A percentile compares a stretch with the other conserved stretches of the same genome.
Conservation (phyloP, 2,888 invertebrate genomes). For the Chirona hameri region DNA sequence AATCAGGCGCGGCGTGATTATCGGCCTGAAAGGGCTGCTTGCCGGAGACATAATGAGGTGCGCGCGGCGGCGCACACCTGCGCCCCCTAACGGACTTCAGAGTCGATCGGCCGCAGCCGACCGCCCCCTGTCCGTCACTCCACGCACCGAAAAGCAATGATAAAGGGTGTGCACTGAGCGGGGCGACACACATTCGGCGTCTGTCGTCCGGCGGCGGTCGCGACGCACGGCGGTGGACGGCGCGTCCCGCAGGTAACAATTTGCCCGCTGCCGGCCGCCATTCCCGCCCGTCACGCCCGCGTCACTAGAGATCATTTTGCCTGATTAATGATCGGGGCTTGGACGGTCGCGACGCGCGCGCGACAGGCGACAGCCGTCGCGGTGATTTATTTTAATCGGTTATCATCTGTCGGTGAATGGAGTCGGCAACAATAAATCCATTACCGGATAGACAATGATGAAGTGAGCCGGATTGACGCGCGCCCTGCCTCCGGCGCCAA, state of each 20-base stretch:
- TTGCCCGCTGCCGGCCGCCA: neutral
- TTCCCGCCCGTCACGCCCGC: neutral
- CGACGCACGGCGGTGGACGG: neutral
- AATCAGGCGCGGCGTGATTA: neutral
- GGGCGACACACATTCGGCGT: neutral
- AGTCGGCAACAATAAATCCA: conserved; percentile 9
- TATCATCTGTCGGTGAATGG: conserved; percentile 1
- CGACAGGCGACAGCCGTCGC: conserved; percentile 3
- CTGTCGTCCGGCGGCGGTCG: too few relatives aligned
- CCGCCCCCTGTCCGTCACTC: neutral
- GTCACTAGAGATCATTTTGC: conserved; percentile 6
- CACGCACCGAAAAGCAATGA: neutral
- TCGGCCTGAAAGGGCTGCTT: conserved; percentile 4
- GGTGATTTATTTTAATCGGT: conserved; percentile 27
- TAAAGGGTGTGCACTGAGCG: conserved; percentile 1
- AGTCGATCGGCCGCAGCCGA: neutral
- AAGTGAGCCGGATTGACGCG: neutral
- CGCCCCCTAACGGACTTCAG: conserved; percentile 22
- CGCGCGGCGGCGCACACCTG: neutral
- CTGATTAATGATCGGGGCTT: neutral
- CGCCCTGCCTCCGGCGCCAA: neutral
- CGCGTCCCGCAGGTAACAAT: conserved; percentile 22
- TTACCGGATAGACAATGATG: conserved; percentile 13
- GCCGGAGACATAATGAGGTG: neutral
- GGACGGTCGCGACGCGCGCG: neutral